Evolutionary conservation across 1,140 invertebrate genomes (phyloP).

Genomic region (Trigoniulus corallinus): DNA sequence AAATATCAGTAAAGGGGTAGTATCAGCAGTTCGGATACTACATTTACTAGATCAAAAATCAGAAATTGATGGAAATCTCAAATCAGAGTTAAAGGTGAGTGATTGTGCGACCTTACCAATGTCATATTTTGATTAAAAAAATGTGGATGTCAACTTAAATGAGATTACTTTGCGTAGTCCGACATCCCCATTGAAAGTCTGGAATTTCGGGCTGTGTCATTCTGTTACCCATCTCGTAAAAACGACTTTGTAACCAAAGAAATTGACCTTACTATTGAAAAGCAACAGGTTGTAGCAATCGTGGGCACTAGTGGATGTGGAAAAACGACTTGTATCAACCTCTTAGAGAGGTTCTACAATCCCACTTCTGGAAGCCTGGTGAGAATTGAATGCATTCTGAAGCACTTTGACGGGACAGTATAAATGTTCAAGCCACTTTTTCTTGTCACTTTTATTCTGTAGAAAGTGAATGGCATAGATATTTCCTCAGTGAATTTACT

Average conservation of each 20-base stretch:
- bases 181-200: constrained; percentile 41
- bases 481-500: constrained; percentile 30
- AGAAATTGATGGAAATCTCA: constrained; percentile 26
- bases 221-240: constrained; percentile 61
- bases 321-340: constrained; percentile 39
- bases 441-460: background rate
- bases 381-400: background rate
- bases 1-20: constrained; percentile 67
- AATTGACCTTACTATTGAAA: constrained; percentile 32
- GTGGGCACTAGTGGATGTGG: constrained; percentile 78
- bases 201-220: constrained; percentile 50
- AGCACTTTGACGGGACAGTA: background rate
- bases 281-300: constrained; percentile 60
- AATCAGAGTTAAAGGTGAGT: constrained; percentile 21
- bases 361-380: background rate
- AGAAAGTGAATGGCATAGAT: constrained; percentile 28
- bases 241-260: constrained; percentile 32
- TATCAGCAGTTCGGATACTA: constrained; percentile 57
- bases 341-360: constrained; percentile 30
- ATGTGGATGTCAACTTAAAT: constrained; percentile 6
- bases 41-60: constrained; percentile 32
- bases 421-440: background rate
- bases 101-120: constrained; percentile 12
- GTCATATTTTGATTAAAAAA: background rate
- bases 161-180: constrained; percentile 3